Evolutionary conservation across 2,113 vertebrate genomes (phyloP).

Genomic region (Malurus elegans): DNA sequence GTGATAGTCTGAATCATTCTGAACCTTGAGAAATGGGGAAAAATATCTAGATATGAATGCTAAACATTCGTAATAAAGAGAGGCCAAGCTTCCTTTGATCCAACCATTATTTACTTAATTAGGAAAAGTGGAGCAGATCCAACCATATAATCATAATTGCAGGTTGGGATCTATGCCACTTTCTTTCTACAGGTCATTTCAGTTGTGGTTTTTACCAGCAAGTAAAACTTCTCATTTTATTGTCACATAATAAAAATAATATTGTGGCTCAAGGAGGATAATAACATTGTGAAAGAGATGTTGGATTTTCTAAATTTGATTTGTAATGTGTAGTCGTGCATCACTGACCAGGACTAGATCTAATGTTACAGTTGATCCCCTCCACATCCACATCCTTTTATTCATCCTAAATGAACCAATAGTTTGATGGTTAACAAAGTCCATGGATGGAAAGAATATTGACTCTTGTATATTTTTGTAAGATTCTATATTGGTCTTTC

Average conservation of each 20-base stretch:
- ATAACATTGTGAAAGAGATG: neutral
- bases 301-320: neutral
- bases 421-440: neutral
- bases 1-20: neutral
- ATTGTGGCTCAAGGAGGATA: neutral
- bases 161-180: neutral
- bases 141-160: neutral
- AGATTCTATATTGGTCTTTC: neutral
- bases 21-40: neutral
- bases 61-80: neutral
- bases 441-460: neutral
- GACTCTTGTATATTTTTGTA: neutral
- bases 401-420: neutral
- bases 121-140: neutral
- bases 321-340: neutral
- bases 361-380: neutral
- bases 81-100: neutral
- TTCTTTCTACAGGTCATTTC: neutral
- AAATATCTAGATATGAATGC: neutral
- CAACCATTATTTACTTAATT: neutral
- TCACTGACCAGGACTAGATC: neutral
- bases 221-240: neutral
- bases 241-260: neutral
- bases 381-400: neutral
- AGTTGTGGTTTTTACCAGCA: neutral